Evolutionary conservation across 1,140 invertebrate species (phyloP), one percentile per base, ranked within the genome.

Genomic region (Anastatus disparis): DNA sequence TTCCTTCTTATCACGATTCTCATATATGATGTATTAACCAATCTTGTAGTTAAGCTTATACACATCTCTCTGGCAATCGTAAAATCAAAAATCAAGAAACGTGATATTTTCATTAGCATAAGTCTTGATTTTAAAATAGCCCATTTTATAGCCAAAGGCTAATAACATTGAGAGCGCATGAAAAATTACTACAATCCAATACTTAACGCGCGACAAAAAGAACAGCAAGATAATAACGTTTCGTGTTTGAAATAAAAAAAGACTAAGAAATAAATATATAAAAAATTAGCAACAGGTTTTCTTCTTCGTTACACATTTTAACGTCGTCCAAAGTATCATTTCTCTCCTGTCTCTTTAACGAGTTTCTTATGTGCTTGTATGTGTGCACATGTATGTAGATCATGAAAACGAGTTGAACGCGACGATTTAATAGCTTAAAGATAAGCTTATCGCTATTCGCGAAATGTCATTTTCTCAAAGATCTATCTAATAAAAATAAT

Each of bases 101-200:
- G 26, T 20, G 59, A 62, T 48, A 62, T 62, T 62, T 62, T 62
- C 59, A 62, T 62, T 62, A 62, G 59, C 59, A 62, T 62, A 50
- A 62, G 9, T 10, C 42, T 9, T 48, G 42, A 17, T 48, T 48
- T 62, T 26, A 62, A 62, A 48, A 22, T n/a, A n/a, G n/a, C n/a
- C 42, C 27, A 29, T 26, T 31, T 15, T 31, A 58, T n/a, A n/a
- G n/a, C n/a, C n/a, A n/a, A n/a, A n/a, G n/a, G n/a, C n/a, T n/a
- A n/a, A n/a, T n/a, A n/a, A n/a, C n/a, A n/a, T n/a, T n/a, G 6
- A 24, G 46, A 48, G 17, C 31, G 29, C 24, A 48, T 53, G 50
- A 65, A 53, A 65, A 65, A 65, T 65, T 12, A 48, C n/a, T 2
- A n/a, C 24, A 4, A 65, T 65, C 62, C 35, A n/a, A 53, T 64